Evolutionary conservation across 1,140 invertebrate genomes (phyloP).

Genomic region (Antheraea pernyi): DNA sequence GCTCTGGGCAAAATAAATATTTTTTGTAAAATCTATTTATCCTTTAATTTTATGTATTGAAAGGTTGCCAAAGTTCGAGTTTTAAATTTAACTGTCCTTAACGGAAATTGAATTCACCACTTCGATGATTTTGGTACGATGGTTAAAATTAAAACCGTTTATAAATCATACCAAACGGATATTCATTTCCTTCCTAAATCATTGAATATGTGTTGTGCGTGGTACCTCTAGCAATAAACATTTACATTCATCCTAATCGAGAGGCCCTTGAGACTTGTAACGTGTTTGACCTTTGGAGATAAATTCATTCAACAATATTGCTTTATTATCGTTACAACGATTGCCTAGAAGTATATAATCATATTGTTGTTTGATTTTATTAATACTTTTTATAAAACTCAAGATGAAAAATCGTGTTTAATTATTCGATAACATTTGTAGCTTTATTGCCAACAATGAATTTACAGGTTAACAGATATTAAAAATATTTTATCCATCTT

Average conservation of each 20-base stretch:
- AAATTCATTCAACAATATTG: neutral
- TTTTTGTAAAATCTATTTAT: too few species aligned
- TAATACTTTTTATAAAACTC: too few species aligned
- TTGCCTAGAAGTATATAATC: neutral
- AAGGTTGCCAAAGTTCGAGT: too few species aligned
- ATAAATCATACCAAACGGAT: neutral
- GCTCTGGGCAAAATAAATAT: too few species aligned
- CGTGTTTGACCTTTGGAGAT: neutral
- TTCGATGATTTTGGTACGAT: neutral
- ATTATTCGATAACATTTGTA: too few species aligned
- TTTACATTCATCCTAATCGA: neutral
- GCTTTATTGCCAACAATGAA: too few species aligned
- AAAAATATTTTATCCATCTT: too few species aligned
- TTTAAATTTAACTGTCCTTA: neutral
- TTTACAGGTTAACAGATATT: too few species aligned
- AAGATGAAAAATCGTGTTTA: too few species aligned
- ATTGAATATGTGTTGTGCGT: neutral
- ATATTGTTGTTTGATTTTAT: neutral
- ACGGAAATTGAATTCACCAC: neutral
- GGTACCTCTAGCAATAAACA: neutral
- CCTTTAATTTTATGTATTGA: too few species aligned
- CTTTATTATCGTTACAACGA: neutral
- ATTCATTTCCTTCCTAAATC: constrained; percentile 1
- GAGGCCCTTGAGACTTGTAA: neutral
- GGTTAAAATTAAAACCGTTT: neutral